Percentiles rank a stretch among this genome's conserved stretches.
Conservation (phyloP, 2,113 vertebrate genomes). For the Ursus arctos region DNA sequence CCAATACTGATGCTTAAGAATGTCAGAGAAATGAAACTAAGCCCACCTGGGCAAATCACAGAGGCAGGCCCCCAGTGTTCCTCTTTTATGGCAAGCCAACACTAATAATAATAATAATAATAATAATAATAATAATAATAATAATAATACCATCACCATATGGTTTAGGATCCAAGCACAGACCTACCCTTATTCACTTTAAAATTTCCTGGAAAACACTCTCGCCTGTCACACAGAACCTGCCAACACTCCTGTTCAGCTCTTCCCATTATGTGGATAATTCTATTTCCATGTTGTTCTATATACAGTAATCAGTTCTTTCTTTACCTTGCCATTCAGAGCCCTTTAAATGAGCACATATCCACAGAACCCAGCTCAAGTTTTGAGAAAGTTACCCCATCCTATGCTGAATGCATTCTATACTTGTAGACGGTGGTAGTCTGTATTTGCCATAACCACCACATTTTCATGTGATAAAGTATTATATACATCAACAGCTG, state of each 20-base stretch:
- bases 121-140: conserved; percentile 28
- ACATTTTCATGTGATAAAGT: conserved; percentile 60
- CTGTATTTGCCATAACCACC: background rate
- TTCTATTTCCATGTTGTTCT: conserved; percentile 43
- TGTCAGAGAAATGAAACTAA: conserved; percentile 29
- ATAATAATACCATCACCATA: conserved; percentile 32
- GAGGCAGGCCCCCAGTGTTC: background rate
- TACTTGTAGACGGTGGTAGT: conserved; percentile 24
- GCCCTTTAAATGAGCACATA: conserved; percentile 18
- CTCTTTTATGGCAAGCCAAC: background rate
- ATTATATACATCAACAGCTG: conserved; percentile 20
- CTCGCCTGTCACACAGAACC: background rate
- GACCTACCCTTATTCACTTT: background rate
- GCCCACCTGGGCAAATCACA: background rate
- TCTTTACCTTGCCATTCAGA: background rate
- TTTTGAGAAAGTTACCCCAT: background rate
- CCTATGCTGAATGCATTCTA: conserved; percentile 55
- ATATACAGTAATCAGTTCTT: background rate
- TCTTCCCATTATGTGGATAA: background rate
- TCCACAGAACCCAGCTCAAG: background rate
- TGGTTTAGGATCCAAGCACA: conserved; percentile 38
- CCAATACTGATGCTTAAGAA: background rate
- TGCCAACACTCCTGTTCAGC: background rate
- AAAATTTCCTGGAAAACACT: conserved; percentile 20
- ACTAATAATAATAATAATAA: background rate